A percentile compares a stretch with the other conserved stretches of the same genome.
Evolutionary conservation across 92 coral and sea anemone species (phyloP).

Genomic region (Palythoa caribaeorum): DNA sequence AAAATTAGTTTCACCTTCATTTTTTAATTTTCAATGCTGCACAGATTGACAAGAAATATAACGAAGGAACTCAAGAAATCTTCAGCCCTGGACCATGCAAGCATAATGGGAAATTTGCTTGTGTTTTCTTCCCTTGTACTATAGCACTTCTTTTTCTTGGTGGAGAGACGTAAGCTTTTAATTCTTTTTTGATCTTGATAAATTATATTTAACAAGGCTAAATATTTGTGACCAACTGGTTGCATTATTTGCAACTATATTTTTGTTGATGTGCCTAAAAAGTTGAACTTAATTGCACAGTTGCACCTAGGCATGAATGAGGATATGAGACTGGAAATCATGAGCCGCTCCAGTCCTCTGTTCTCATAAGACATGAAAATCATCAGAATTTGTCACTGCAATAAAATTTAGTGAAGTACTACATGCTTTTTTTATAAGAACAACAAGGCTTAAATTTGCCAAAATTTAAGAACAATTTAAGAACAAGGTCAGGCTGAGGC

Average conservation of each 20-base stretch:
- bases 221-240: neutral
- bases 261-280: too few species aligned
- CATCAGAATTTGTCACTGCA: too few species aligned
- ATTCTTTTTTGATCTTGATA: neutral
- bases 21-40: neutral
- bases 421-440: too few species aligned
- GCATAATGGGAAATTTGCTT: slow-evolving; percentile 82
- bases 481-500: too few species aligned
- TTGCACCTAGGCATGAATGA: too few species aligned
- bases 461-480: too few species aligned
- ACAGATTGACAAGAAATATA: neutral
- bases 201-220: neutral
- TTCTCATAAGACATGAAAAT: too few species aligned
- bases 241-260: neutral
- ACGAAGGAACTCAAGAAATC: slow-evolving; percentile 11
- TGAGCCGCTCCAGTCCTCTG: too few species aligned
- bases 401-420: too few species aligned
- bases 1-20: neutral
- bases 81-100: slow-evolving; percentile 73
- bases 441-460: too few species aligned
- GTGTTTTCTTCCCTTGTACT: slow-evolving; percentile 83
- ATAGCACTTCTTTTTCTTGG: slow-evolving; percentile 75
- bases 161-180: slow-evolving; percentile 76
- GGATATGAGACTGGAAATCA: too few species aligned
- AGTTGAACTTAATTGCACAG: too few species aligned